Base-by-base conservation (phyloP, 2,888 invertebrate species). In the Syrphus vitripennis region DNA sequence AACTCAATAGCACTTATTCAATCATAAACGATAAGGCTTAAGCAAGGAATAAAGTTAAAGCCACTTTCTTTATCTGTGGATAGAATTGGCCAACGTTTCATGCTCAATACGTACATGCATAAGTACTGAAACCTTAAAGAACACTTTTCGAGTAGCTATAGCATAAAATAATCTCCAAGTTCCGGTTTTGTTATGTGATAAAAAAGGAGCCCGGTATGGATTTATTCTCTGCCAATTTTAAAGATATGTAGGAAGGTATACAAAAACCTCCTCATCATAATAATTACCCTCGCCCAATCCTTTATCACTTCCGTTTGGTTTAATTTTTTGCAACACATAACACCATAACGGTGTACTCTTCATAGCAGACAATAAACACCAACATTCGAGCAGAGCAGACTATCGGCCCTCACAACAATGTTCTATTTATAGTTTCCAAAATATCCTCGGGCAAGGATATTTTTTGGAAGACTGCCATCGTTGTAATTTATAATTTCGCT, bases 401-500 rank as follows among this genome's bases (percentile, higher is more conserved):
- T 42, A 63, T 45, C 12, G 6, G 5, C 5, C 42, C n/a, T 9
- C 26, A 29, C 9, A 29, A 42, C 21, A 40, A 3, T 16, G 1
- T 31, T 4, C 31, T 16, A 65, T 29, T 12, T 29, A 65, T 61
- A 29, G 65, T 75, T 76, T 12, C 26, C 7, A 31, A 37, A 57
- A 67, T 76, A 48, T 67, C 67, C 61, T 61, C 31, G 4, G 48
- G 67, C 12, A 42, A 48, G 57, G 57, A 70, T 63, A 71, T 65
- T 72, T 78, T 69, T 74, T 83, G 83, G 83, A 75, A 79, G 48
- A 57, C 70, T 83, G 83, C 83, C 83, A 79, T 83, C 55, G 31
- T 50, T 50, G 65, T 77, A 65, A 82, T 77, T 82, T 77, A 82
- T 82, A 82, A 71, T 71, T 76, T 77, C 65, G 67, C 71, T 77